Conservation (phyloP, 2,797 vertebrate genomes). For the Thaleichthys pacificus region DNA sequence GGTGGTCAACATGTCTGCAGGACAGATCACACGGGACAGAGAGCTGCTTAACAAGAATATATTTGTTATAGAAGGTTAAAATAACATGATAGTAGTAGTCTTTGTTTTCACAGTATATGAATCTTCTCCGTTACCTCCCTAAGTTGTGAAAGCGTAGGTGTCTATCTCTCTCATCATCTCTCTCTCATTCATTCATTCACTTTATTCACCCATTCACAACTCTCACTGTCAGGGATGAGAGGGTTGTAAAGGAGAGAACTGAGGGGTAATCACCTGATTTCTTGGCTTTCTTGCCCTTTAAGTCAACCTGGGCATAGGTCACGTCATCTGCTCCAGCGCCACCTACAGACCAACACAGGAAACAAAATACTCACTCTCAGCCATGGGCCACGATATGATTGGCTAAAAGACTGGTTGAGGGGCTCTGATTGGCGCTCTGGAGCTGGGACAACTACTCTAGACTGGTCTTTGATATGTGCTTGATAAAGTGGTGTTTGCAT, state of each 20-base stretch:
- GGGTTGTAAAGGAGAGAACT: not conserved
- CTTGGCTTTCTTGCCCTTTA: not conserved
- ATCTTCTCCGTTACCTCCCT: no score
- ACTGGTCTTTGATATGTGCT: not conserved
- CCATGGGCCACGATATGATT: no score
- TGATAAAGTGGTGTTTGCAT: no score
- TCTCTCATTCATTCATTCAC: not conserved
- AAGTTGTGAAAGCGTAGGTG: no score
- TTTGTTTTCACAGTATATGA: no score
- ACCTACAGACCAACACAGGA: not conserved
- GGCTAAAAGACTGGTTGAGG: no score
- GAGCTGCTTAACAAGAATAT: not conserved
- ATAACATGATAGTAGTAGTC: not conserved
- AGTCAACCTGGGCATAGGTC: not conserved
- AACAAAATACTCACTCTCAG: no score
- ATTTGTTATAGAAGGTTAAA: not conserved
- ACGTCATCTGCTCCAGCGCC: not conserved
- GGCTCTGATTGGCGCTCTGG: no score
- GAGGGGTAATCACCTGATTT: not conserved
- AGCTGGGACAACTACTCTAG: not conserved
- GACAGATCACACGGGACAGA: not conserved
- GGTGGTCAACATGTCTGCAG: not conserved
- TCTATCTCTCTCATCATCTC: not conserved
- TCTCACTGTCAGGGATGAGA: not conserved
- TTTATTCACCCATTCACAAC: no score